Evolutionary conservation across 2,888 invertebrate species (phyloP).

Genomic region (Eumacrocentrus americanus): DNA sequence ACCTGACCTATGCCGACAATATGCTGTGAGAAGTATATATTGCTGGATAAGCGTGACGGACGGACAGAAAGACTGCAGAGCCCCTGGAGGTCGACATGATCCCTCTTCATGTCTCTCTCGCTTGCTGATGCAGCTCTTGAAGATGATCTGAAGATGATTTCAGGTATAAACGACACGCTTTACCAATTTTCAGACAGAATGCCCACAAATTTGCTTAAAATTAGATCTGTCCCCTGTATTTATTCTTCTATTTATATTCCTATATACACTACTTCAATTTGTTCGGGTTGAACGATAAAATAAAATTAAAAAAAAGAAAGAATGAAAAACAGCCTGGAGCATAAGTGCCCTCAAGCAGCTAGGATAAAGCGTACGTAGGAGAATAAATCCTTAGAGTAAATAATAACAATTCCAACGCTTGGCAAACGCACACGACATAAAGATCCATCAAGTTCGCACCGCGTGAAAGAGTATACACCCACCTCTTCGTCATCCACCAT

Average conservation of each 20-base stretch:
- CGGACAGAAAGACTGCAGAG: neutral
- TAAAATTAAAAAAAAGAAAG: slow-evolving; percentile 14
- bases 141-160: no score
- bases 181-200: slow-evolving; percentile 49
- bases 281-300: slow-evolving; percentile 11
- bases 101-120: no score
- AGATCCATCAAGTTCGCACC: slow-evolving; percentile 41
- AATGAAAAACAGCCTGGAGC: slow-evolving; percentile 5
- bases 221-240: slow-evolving; percentile 39
- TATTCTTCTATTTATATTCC: slow-evolving; percentile 16
- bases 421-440: slow-evolving; percentile 38
- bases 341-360: no score
- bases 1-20: slow-evolving; percentile 41
- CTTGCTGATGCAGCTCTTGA: no score
- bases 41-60: slow-evolving; percentile 50
- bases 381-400: slow-evolving; percentile 13
- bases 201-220: slow-evolving; percentile 50
- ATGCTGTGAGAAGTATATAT: slow-evolving; percentile 41
- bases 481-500: slow-evolving; percentile 5
- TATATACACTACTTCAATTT: neutral
- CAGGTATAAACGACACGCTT: slow-evolving; percentile 50
- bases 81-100: neutral
- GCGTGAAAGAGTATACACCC: slow-evolving; percentile 6
- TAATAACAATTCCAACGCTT: slow-evolving; percentile 31
- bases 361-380: no score